Base-by-base conservation (phyloP, 2,888 invertebrate genomes). In the Leptodirus hochenwartii region DNA sequence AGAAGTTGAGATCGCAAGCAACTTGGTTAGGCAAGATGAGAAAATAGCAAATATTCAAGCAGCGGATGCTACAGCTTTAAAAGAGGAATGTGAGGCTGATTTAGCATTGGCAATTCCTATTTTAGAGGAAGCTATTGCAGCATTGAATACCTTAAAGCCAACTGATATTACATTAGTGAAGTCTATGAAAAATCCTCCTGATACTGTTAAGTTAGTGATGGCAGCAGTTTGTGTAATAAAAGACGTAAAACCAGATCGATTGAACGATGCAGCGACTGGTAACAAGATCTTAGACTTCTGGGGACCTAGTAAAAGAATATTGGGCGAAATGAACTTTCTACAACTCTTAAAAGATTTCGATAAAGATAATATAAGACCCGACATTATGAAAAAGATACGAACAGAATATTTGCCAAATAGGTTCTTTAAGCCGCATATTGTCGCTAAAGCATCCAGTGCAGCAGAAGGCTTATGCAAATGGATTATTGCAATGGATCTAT, bases 381-480 rank as follows among this genome's bases (percentile, higher is more conserved):
- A 65, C 15, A 64, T 69, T 8, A 82, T 85, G 70, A 60, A 64
- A 41, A 75, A 74, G 53, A 73, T 79, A 39, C 59, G 79, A 38
- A 75, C 73, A 47, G 78, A 79, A 44, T 82, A 72, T 51, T 54
- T 79, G 17, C 65, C 69, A 1, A 65, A 84, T 47, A 71, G 74
- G 45, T 73, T 78, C 44, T 85, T 85, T 49, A 76, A 78, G 41
- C 82, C 84, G 2, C 60, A 66, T 34, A 65, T 78, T 31, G 77
- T 85, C 31, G 78, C 79, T 9, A 82, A 85, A 54, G 90, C 90
- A 1, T 93, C 91, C 0, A 75, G 84, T 38, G 95, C 95, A 3
- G 93, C 91, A 13, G 88, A 93, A 59, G 91, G 90, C 29, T 59
- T 85, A 22, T 87, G 85, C 50, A 78, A 81, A 49, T 88, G 88